Percentiles rank a stretch among this genome's conserved stretches.
Evolutionary conservation across 2,888 invertebrate species (phyloP).

Genomic region (Diplazon laetatorius): DNA sequence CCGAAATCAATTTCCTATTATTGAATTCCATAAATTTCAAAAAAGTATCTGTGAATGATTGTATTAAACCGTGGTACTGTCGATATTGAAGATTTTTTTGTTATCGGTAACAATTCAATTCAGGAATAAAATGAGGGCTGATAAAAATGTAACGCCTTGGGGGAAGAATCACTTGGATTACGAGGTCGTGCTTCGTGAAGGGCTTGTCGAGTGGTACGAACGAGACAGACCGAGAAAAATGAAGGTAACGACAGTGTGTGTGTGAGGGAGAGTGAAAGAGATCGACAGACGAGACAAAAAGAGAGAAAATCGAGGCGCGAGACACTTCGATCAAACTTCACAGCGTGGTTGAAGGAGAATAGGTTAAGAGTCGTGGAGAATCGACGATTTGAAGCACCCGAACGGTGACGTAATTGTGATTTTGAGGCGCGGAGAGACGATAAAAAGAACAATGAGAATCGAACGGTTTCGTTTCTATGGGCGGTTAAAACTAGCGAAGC

Average conservation of each 20-base stretch:
- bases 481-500: constrained; percentile 16
- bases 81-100: not conserved
- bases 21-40: too few species aligned
- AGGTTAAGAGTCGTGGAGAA: constrained; percentile 47
- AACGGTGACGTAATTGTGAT: constrained; percentile 47
- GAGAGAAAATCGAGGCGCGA: constrained; percentile 11
- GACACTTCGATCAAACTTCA: constrained; percentile 33
- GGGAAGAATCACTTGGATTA: constrained; percentile 23
- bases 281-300: not conserved
- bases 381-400: constrained; percentile 31
- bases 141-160: not conserved
- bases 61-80: too few species aligned
- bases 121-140: not conserved
- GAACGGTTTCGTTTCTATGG: constrained; percentile 34
- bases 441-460: constrained; percentile 45
- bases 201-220: constrained; percentile 34
- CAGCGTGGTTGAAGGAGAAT: constrained; percentile 12
- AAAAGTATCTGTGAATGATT: too few species aligned
- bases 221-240: constrained; percentile 4
- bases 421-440: constrained; percentile 33
- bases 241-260: too few species aligned
- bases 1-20: too few species aligned
- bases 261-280: not conserved
- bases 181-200: constrained; percentile 23
- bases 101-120: not conserved